phyloP scores from a whole-genome alignment of 2,113 vertebrate species.

The Proterorhinus semilunaris region DNA sequence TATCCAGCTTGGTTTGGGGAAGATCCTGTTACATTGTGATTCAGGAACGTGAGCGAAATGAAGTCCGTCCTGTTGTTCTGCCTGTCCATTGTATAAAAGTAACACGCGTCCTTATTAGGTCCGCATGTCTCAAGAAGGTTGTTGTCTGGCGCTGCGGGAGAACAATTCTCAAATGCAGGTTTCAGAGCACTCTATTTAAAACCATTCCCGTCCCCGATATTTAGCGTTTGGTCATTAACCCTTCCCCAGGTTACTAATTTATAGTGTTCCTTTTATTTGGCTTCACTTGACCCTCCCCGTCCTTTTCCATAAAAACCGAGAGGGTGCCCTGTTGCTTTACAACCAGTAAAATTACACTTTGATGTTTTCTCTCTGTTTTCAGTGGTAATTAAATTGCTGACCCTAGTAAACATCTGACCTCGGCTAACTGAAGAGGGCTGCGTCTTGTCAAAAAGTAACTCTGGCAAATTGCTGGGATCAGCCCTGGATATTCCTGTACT shows the following conservation, averaged over 20 bases:
- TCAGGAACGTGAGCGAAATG: too few species aligned
- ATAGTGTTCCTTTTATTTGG: constrained; percentile 79
- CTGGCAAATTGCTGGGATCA: constrained; percentile 47
- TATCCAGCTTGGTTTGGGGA: too few species aligned
- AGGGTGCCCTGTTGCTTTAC: constrained; percentile 76
- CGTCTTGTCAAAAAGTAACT: constrained; percentile 53
- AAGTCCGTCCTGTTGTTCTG: too few species aligned
- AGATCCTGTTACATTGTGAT: too few species aligned
- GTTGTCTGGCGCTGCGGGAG: constrained; percentile 16
- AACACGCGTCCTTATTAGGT: too few species aligned
- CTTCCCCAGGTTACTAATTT: constrained; percentile 79
- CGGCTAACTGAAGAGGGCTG: constrained; percentile 71
- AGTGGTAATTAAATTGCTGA: constrained; percentile 75
- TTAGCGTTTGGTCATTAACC: constrained; percentile 77
- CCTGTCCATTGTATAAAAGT: too few species aligned
- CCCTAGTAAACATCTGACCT: constrained; percentile 77
- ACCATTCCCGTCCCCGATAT: constrained; percentile 70
- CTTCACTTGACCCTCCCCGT: constrained; percentile 76
- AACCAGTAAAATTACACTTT: constrained; percentile 80
- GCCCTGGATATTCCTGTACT: constrained; percentile 9
- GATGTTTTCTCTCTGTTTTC: constrained; percentile 79
- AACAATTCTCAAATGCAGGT: constrained; percentile 32
- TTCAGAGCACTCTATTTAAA: constrained; percentile 66
- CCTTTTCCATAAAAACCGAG: constrained; percentile 73
- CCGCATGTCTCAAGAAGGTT: background rate